These are phyloP conservation scores for Gobio gobio DNA, from an alignment of 2,113 vertebrate species.

Conservation along the genomic window DNA sequence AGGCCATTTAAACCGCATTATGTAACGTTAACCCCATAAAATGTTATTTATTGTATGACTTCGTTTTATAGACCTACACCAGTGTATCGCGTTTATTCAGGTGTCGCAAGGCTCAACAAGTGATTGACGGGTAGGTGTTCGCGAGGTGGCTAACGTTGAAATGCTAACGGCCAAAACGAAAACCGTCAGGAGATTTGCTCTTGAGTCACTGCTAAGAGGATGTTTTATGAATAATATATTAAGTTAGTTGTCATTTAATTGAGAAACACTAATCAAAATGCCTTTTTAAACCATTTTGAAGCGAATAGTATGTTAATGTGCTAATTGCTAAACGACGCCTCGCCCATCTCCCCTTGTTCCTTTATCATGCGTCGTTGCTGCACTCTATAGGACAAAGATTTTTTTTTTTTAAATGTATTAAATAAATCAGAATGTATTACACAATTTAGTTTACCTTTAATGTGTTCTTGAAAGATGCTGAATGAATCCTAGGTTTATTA, in stretches of 20 bases:
- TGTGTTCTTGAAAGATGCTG: neutral
- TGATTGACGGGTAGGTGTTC: neutral
- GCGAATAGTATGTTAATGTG: neutral
- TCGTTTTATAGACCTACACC: neutral
- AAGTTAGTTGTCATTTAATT: neutral
- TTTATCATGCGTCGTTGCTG: neutral
- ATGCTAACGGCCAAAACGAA: neutral
- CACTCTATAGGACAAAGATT: neutral
- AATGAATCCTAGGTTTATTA: neutral
- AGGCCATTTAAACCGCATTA: neutral
- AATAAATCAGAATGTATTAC: too few species aligned
- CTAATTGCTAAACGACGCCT: neutral
- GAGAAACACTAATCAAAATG: too few species aligned
- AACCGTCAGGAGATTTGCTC: too few species aligned
- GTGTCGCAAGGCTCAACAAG: neutral
- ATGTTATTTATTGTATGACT: neutral
- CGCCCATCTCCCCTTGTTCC: slow-evolving; percentile 30
- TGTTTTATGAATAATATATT: neutral
- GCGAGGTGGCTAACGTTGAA: neutral
- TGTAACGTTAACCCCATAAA: too few species aligned
- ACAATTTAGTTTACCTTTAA: too few species aligned
- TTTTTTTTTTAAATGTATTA: neutral
- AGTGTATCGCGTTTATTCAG: neutral
- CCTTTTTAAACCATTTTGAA: neutral
- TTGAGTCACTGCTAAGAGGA: neutral